Percentiles rank a stretch among this genome's conserved stretches.
Conservation (phyloP, 2,888 invertebrate genomes). For the Teleiodes luculella region DNA sequence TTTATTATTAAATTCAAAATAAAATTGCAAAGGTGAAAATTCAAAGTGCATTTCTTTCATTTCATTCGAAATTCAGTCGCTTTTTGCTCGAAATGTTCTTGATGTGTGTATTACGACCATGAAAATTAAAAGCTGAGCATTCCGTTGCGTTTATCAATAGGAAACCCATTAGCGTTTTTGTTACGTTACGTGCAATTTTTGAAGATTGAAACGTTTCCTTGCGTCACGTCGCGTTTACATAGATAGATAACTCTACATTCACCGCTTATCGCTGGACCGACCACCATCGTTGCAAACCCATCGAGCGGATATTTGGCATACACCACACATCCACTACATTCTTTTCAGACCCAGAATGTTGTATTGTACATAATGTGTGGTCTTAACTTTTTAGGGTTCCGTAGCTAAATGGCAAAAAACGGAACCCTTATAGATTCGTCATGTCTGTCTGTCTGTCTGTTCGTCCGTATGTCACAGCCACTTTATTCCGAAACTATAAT, state of each 20-base stretch:
- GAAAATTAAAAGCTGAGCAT: not conserved
- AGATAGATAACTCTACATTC: slow-evolving; percentile 18
- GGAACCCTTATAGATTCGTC: too few species aligned
- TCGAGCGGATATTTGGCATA: slow-evolving; percentile 36
- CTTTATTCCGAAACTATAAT: too few species aligned
- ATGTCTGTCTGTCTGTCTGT: too few species aligned
- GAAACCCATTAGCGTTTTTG: slow-evolving; percentile 12
- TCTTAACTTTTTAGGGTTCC: too few species aligned
- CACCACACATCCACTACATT: slow-evolving; percentile 27
- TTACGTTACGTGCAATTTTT: slow-evolving; percentile 6
- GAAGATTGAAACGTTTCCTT: slow-evolving; percentile 23
- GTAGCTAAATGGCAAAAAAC: too few species aligned
- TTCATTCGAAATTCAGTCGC: too few species aligned
- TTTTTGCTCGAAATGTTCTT: not conserved
- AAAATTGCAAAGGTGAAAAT: not conserved
- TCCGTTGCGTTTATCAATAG: not conserved
- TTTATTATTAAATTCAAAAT: slow-evolving; percentile 28
- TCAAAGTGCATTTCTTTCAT: too few species aligned
- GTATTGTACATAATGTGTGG: slow-evolving; percentile 30
- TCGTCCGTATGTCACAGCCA: too few species aligned
- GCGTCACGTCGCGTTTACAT: slow-evolving; percentile 11
- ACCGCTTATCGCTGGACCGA: slow-evolving; percentile 29
- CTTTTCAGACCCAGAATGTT: slow-evolving; percentile 22
- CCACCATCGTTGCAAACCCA: slow-evolving; percentile 29
- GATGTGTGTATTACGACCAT: too few species aligned